Conservation (phyloP, 2,888 invertebrate genomes). For the Vannuccia rotundouncinata region DNA sequence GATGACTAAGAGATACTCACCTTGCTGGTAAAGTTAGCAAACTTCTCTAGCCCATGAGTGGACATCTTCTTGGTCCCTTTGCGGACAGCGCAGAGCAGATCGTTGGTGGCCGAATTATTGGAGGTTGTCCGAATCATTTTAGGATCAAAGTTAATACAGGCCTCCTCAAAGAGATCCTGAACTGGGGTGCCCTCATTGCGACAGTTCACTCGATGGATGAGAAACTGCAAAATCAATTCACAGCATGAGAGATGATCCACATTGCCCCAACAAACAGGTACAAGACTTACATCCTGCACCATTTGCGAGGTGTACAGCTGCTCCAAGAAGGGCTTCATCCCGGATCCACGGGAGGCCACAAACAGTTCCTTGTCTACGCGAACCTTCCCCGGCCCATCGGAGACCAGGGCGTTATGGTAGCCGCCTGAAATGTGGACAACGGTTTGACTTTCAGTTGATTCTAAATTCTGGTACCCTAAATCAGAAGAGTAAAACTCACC, state of each 20-base stretch:
- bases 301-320: not conserved
- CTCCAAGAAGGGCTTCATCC: not conserved
- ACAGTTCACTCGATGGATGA: not conserved
- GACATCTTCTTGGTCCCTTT: constrained; percentile 5
- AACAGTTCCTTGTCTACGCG: not conserved
- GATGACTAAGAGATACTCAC: no score
- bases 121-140: not conserved
- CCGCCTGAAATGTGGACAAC: not conserved
- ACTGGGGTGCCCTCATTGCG: not conserved
- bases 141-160: not conserved
- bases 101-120: not conserved
- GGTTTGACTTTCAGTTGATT: no score
- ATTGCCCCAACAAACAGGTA: no score
- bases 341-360: not conserved
- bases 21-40: constrained; percentile 12
- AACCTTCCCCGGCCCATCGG: not conserved
- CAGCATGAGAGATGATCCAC: no score
- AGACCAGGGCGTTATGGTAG: not conserved
- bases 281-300: not conserved
- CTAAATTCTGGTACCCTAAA: not conserved
- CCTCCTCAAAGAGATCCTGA: not conserved
- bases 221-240: no score
- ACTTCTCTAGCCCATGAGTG: constrained; percentile 2
- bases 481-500: not conserved
- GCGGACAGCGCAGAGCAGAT: not conserved